These are phyloP conservation scores for Drosophila kurseongensis DNA, from an alignment of 1,140 invertebrate genomes.

Conservation along the genomic window DNA sequence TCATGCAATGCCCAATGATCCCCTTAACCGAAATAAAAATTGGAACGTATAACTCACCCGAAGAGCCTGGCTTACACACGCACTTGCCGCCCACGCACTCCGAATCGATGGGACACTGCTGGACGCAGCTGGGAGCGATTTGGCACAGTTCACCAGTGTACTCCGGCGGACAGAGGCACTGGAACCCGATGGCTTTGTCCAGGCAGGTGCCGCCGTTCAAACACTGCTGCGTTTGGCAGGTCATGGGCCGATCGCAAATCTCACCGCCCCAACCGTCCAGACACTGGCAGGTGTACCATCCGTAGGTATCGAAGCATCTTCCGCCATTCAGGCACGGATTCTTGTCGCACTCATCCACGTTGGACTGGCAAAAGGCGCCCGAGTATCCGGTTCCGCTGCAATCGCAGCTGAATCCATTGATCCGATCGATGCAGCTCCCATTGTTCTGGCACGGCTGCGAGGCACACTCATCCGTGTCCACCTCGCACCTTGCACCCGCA, in stretches of 20 bases:
- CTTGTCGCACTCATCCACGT: slow-evolving; percentile 93
- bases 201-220: slow-evolving; percentile 88
- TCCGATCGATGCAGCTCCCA: slow-evolving; percentile 91
- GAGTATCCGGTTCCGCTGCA: slow-evolving; percentile 91
- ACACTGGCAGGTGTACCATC: slow-evolving; percentile 93
- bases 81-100: slow-evolving; percentile 85
- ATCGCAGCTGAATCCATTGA: slow-evolving; percentile 92
- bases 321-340: slow-evolving; percentile 92
- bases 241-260: slow-evolving; percentile 87
- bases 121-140: slow-evolving; percentile 69
- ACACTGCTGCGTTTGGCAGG: slow-evolving; percentile 86
- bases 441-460: slow-evolving; percentile 92
- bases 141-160: slow-evolving; percentile 87
- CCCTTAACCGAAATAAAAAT: slow-evolving; percentile 8
- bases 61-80: slow-evolving; percentile 88
- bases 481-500: slow-evolving; percentile 88
- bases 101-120: slow-evolving; percentile 80
- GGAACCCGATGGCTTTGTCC: slow-evolving; percentile 87
- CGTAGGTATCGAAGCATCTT: slow-evolving; percentile 91
- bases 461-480: slow-evolving; percentile 90
- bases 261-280: slow-evolving; percentile 91
- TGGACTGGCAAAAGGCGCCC: slow-evolving; percentile 91
- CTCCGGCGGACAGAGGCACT: slow-evolving; percentile 89
- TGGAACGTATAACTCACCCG: slow-evolving; percentile 85
- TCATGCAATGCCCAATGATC: slow-evolving; percentile 27